A percentile compares a stretch with the other conserved stretches of the same genome.
phyloP scores from a whole-genome alignment of 2,113 vertebrate genomes.

The Gymnorhina tibicen region DNA sequence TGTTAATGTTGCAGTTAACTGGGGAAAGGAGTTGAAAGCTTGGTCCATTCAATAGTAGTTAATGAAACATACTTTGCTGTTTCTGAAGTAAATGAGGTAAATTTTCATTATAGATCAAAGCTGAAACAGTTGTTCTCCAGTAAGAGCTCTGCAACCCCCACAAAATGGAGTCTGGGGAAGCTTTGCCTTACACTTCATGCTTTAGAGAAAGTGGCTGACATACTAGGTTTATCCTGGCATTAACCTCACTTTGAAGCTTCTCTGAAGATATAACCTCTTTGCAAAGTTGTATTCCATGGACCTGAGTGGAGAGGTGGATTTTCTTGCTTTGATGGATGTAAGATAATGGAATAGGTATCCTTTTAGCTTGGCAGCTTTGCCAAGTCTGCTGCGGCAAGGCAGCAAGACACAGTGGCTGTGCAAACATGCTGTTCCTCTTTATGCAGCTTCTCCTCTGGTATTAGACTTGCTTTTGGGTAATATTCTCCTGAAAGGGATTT shows the following conservation, averaged over 20 bases:
- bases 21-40: not conserved
- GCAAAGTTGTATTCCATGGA: not conserved
- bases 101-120: not conserved
- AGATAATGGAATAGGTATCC: not conserved
- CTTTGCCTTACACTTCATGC: not conserved
- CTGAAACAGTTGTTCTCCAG: not conserved
- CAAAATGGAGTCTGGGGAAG: not conserved
- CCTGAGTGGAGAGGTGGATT: not conserved
- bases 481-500: not conserved
- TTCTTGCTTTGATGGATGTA: not conserved
- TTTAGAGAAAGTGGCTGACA: not conserved
- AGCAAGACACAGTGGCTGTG: not conserved
- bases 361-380: not conserved
- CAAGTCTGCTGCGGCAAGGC: not conserved
- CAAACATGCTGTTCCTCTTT: not conserved
- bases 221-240: not conserved
- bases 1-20: not conserved
- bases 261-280: not conserved
- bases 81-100: not conserved
- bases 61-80: not conserved
- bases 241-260: not conserved
- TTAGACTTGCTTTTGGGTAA: not conserved
- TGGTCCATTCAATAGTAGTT: not conserved
- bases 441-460: not conserved
- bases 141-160: not conserved